Base-by-base conservation (phyloP, 1,140 invertebrate species). In the Dendrolimus kikuchii region DNA sequence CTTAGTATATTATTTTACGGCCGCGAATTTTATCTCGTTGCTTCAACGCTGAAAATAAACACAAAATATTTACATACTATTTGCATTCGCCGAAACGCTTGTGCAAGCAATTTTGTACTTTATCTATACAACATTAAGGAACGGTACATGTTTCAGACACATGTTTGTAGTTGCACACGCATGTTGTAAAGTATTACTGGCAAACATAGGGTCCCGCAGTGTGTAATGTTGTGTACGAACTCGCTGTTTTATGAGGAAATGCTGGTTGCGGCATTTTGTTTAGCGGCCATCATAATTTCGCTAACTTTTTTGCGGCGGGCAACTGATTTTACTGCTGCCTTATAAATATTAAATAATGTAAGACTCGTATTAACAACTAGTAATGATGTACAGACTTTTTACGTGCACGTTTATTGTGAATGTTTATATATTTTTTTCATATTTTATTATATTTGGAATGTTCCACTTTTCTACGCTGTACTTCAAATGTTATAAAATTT, bases 1-100 rank as follows among this genome's bases (percentile, higher is more conserved):
- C 51, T 55, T 40, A 48, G 53, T 52, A 55, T 65, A 62, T 62
- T 73, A 66, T 64, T 73, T 73, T 70, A 71, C 59, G 60, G 55
- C 59, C 62, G 61, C 62, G 59, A 73, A 70, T 68, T 73, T 73
- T 64, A 73, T 71, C 62, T 73, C 63, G 61, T 59, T 68, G 59
- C 59, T 65, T 59, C 60, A 71, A 63, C 59, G 53, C 57, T 66
- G 64, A 60, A 64, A 66, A 63, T 66, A 63, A 61, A 66, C 60
- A 57, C 63, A 60, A 64, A 68, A 62, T 68, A 65, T 62, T 62
- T 64, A 60, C 55, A 52, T 60, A 41, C 38, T 50, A 53, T 57
- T 60, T 60, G 46, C 56, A 60, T 53, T 55, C 47, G 48, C 46
- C 49, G 53, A 55, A 58, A 47, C 46, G 42, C 37, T 56, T 51